Percentiles rank a stretch among this genome's conserved stretches.
phyloP scores from a whole-genome alignment of 2,888 invertebrate species.

The Entomobrya multifasciata region DNA sequence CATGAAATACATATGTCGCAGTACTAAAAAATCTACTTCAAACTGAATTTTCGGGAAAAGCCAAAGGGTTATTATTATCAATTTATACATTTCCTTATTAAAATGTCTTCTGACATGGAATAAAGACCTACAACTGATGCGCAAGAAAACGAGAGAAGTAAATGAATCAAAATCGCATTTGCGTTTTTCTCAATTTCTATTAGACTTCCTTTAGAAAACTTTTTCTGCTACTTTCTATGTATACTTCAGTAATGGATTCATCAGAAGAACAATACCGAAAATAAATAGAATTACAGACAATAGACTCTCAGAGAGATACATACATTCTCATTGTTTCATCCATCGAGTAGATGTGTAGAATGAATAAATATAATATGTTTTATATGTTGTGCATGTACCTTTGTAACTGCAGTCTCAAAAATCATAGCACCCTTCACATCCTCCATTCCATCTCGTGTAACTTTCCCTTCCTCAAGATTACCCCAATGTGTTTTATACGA shows the following conservation, averaged over 20 bases:
- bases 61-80: constrained; percentile 2
- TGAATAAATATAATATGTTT: too few species aligned
- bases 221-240: constrained; percentile 5
- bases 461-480: constrained; percentile 67
- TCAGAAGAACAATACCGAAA: neutral
- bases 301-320: neutral
- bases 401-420: neutral
- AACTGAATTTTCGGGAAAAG: too few species aligned
- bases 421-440: constrained; percentile 55
- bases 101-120: neutral
- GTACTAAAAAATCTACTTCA: too few species aligned
- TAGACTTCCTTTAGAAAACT: neutral
- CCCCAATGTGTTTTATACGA: constrained; percentile 69
- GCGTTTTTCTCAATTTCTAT: neutral
- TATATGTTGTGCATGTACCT: constrained; percentile 33
- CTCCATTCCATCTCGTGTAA: constrained; percentile 66
- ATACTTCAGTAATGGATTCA: constrained; percentile 5
- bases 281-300: neutral
- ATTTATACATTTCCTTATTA: constrained; percentile 14
- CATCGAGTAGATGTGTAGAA: too few species aligned
- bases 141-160: neutral
- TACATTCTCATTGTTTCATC: neutral
- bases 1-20: too few species aligned
- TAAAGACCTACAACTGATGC: neutral
- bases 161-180: constrained; percentile 37